Base-by-base conservation (phyloP, 1,140 invertebrate genomes). In the Phocides pigmalion region DNA sequence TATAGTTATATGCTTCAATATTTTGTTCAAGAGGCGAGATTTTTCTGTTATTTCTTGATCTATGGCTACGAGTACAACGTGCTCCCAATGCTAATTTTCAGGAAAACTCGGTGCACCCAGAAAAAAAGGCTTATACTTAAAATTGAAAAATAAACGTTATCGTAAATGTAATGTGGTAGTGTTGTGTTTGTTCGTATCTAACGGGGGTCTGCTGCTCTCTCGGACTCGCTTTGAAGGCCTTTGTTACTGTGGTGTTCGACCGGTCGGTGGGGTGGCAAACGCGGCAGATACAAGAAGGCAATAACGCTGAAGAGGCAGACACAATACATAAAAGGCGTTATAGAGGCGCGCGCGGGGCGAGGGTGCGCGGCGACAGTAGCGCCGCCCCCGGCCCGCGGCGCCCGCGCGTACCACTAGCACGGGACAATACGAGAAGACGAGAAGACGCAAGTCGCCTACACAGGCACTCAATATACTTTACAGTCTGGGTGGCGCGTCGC, bases 131-230 rank as follows among this genome's bases (percentile, higher is more conserved):
- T 66, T 56, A 67, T 72, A 70, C 32, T 62, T 74, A 68, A 62
- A 56, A 68, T 73, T 73, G 72, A 70, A 59, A 67, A 74, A 77
- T 66, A 68, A 64, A 79, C 9, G 70, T 81, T 76, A 82, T 81
- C 51, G 74, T 85, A 81, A 47, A 79, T 82, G 82, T 89, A 80
- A 80, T 88, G 87, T 89, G 82, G 77, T 75, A 66, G 83, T 90
- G 84, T 90, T 74, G 88, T 89, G 84, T 89, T 75, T 81, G 83
- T 80, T 86, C 72, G 75, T 77, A 80, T 84, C 74, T 84, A 89
- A 90, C 90, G 89, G 86, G 87, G 88, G 85, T 92, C 91, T 92
- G 91, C 90, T 92, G 90, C 91, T 92, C 91, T 92, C 91, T 92
- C 84, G 82, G 91, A 92, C 91, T 87, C 91, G 91, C 73, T 89